phyloP scores from a whole-genome alignment of 2,888 invertebrate species.

The Galerucella calmariensis region DNA sequence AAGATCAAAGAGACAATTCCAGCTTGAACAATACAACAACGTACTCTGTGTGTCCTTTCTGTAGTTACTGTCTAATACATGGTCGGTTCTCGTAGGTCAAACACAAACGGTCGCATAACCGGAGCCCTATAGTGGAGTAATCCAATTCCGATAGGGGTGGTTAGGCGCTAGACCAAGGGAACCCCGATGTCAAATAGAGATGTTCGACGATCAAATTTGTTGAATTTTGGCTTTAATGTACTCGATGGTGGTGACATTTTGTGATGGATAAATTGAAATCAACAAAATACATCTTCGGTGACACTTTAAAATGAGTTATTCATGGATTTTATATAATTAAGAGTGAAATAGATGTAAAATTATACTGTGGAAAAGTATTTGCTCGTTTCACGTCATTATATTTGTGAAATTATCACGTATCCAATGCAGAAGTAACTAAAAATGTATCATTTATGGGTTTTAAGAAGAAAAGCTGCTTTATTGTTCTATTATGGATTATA shows the following conservation, averaged over 20 bases:
- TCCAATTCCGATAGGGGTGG: constrained; percentile 4
- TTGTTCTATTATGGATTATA: too few relatives aligned
- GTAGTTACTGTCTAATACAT: background rate
- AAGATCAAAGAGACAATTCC: background rate
- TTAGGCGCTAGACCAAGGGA: background rate
- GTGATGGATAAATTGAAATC: background rate
- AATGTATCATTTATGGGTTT: too few relatives aligned
- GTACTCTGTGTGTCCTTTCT: background rate
- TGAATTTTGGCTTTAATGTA: constrained; percentile 1
- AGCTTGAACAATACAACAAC: background rate
- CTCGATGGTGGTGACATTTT: background rate
- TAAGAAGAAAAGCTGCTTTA: too few relatives aligned
- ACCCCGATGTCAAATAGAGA: constrained; percentile 5
- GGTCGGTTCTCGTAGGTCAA: constrained; percentile 1
- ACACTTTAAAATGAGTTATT: background rate
- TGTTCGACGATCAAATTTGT: background rate
- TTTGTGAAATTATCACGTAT: too few relatives aligned
- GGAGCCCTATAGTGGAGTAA: background rate
- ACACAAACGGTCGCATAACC: constrained; percentile 7
- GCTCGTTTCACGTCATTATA: too few relatives aligned
- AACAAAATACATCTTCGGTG: background rate
- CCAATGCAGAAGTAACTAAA: too few relatives aligned
- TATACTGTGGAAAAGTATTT: too few relatives aligned
- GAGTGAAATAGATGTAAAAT: background rate
- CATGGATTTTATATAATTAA: background rate